Percentiles rank a stretch among this genome's conserved stretches.
phyloP scores from a whole-genome alignment of 2,113 vertebrate species.

The Albula glossodonta region DNA sequence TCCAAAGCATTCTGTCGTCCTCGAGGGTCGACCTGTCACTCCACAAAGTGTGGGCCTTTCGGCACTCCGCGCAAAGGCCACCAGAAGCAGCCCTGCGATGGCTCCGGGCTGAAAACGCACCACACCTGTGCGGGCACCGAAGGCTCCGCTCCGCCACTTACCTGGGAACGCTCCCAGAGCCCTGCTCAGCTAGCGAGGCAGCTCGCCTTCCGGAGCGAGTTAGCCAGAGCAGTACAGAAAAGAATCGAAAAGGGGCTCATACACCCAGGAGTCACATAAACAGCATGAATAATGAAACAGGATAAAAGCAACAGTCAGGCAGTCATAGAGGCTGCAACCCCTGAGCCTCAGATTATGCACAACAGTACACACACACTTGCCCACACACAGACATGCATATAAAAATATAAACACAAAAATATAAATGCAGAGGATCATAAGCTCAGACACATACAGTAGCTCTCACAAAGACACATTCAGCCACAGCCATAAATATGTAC shows the following conservation, averaged over 20 bases:
- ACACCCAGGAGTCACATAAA: constrained; percentile 40
- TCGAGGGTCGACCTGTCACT: neutral
- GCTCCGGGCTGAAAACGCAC: neutral
- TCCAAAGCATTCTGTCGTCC: neutral
- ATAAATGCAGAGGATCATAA: neutral
- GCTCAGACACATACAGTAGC: neutral
- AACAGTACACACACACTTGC: neutral
- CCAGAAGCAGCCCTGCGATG: neutral
- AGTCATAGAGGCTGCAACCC: constrained; percentile 20
- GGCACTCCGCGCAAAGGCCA: neutral
- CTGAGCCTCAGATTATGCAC: constrained; percentile 25
- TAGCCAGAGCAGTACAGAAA: neutral
- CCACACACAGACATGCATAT: constrained; percentile 17
- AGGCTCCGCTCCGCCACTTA: neutral
- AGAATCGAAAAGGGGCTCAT: neutral
- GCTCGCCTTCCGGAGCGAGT: too few species aligned
- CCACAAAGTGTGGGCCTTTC: neutral
- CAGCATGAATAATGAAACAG: constrained; percentile 49
- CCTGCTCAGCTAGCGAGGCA: too few species aligned
- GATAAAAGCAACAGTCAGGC: constrained; percentile 35
- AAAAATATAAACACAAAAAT: constrained; percentile 8
- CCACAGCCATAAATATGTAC: constrained; percentile 25
- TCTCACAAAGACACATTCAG: neutral
- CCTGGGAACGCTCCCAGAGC: neutral
- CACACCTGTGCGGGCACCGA: neutral